phyloP scores from a whole-genome alignment of 2,888 invertebrate genomes.

The Chaetoderma sp. region DNA sequence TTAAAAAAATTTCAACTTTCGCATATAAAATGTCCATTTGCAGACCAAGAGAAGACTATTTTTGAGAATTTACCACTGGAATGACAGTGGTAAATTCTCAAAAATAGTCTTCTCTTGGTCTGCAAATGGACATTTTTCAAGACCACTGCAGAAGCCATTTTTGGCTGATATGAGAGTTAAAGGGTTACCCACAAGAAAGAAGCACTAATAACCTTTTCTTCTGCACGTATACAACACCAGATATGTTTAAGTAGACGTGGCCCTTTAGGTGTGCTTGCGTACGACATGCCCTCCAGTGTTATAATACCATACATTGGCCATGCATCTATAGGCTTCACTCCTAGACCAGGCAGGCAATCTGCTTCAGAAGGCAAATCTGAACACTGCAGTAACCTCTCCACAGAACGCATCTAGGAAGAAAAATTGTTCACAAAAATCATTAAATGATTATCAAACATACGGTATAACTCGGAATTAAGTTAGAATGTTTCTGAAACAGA shows the following conservation, averaged over 20 bases:
- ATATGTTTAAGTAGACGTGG: slow-evolving; percentile 40
- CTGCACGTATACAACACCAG: slow-evolving; percentile 51
- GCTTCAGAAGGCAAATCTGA: slow-evolving; percentile 40
- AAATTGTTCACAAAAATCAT: background rate
- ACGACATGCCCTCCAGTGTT: slow-evolving; percentile 50
- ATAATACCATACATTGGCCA: slow-evolving; percentile 58
- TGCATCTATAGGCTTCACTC: slow-evolving; percentile 23
- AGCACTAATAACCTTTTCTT: slow-evolving; percentile 49
- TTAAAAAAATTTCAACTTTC: too few relatives aligned
- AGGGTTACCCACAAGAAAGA: too few relatives aligned
- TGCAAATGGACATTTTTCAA: too few relatives aligned
- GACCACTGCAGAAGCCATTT: too few relatives aligned
- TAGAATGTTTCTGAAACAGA: too few relatives aligned
- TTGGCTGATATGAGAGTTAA: too few relatives aligned
- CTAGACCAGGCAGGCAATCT: slow-evolving; percentile 24
- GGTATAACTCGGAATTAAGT: background rate
- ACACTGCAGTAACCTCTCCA: slow-evolving; percentile 42
- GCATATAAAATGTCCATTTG: too few relatives aligned
- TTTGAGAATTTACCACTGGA: too few relatives aligned
- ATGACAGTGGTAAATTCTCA: too few relatives aligned
- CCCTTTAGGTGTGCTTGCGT: slow-evolving; percentile 31
- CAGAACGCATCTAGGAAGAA: slow-evolving; percentile 41
- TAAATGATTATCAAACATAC: too few relatives aligned
- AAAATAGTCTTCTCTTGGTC: too few relatives aligned
- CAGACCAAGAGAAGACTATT: too few relatives aligned